These are phyloP conservation scores for Mesocricetus auratus DNA, from an alignment of 2,113 vertebrate genomes.

Conservation along the genomic window DNA sequence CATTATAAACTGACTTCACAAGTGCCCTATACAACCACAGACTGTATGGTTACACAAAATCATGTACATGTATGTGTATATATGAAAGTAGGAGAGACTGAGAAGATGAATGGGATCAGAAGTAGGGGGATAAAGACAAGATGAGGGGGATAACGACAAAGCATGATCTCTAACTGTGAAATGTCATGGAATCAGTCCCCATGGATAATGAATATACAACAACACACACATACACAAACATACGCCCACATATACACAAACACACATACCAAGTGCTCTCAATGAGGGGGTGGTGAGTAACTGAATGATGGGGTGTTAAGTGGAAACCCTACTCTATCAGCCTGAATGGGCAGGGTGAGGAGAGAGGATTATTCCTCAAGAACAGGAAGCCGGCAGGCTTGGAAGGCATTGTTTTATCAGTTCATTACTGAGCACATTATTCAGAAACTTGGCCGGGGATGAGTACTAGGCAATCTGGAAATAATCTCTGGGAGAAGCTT, in stretches of 20 bases:
- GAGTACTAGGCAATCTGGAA: constrained; percentile 19
- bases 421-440: background rate
- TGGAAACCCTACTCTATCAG: background rate
- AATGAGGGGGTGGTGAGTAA: background rate
- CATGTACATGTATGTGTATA: background rate
- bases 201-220: background rate
- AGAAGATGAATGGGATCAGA: background rate
- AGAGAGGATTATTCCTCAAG: background rate
- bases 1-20: background rate
- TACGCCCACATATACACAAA: background rate
- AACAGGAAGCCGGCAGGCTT: background rate
- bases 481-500: constrained; percentile 65
- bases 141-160: background rate
- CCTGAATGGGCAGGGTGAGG: background rate
- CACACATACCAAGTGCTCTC: background rate
- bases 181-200: no score
- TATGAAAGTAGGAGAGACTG: background rate
- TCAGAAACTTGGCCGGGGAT: constrained; percentile 20
- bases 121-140: background rate
- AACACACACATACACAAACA: background rate
- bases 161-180: background rate
- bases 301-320: fast-evolving
- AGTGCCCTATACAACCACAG: background rate
- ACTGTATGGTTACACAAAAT: background rate
- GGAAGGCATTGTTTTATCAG: constrained; percentile 8